A percentile compares a stretch with the other conserved stretches of the same genome.
Conservation (phyloP, 2,113 vertebrate genomes). For the Ictidomys tridecemlineatus region DNA sequence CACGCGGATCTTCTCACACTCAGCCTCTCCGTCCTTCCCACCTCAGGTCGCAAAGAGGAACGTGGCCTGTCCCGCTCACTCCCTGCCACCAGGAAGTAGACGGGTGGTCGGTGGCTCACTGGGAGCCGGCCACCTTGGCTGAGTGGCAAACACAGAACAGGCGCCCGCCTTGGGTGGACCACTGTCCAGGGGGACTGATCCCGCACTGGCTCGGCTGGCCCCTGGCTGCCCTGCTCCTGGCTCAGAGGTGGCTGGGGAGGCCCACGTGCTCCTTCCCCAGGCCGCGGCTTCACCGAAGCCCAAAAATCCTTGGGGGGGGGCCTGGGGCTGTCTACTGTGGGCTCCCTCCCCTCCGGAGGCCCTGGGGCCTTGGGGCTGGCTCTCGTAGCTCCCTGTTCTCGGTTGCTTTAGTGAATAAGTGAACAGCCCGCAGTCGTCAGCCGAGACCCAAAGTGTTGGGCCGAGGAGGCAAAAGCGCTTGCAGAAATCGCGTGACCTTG, state of each 20-base stretch:
- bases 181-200: background rate
- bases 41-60: background rate
- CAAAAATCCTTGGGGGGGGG: background rate
- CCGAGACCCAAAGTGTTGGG: background rate
- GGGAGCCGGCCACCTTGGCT: background rate
- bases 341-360: background rate
- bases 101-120: too few relatives aligned
- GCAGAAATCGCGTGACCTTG: background rate
- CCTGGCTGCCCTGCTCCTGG: background rate
- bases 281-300: background rate
- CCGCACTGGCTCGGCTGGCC: background rate
- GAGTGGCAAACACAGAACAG: background rate
- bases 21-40: too few relatives aligned
- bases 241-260: background rate
- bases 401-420: background rate
- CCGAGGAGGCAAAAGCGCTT: background rate
- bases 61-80: background rate
- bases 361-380: background rate
- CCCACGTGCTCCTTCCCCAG: background rate
- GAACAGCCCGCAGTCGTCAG: background rate
- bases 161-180: background rate
- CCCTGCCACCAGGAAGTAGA: background rate
- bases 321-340: background rate
- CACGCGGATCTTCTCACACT: background rate
- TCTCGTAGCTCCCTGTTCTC: background rate